These are phyloP conservation scores for Arizona elegans DNA, from an alignment of 2,113 vertebrate species.

Conservation along the genomic window DNA sequence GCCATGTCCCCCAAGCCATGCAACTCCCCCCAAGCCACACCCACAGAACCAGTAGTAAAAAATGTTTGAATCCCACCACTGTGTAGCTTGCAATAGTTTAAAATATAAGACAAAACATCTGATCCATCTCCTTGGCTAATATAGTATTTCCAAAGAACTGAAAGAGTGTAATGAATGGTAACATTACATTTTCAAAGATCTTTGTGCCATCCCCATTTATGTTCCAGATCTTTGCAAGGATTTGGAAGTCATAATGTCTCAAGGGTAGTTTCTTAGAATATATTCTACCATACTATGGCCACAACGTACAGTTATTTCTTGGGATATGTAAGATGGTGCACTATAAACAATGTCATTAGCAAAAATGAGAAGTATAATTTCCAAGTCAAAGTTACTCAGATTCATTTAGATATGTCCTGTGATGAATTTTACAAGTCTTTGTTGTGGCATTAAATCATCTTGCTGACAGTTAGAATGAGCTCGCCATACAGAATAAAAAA, in stretches of 20 bases:
- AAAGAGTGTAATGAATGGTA: neutral
- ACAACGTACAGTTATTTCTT: neutral
- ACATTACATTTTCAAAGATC: neutral
- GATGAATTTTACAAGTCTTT: constrained; percentile 6
- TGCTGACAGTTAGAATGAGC: constrained; percentile 16
- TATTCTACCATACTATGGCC: neutral
- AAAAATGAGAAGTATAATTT: neutral
- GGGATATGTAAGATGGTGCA: neutral
- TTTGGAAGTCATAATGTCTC: neutral
- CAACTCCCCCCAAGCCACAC: too few species aligned
- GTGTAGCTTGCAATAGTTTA: neutral
- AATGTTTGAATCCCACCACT: too few species aligned
- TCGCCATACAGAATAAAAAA: constrained; percentile 10
- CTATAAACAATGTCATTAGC: neutral
- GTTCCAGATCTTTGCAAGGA: neutral
- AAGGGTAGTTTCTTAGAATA: neutral
- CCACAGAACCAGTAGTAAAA: too few species aligned
- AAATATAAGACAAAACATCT: neutral
- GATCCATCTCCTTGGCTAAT: neutral
- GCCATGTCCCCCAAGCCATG: too few species aligned
- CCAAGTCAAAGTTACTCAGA: neutral
- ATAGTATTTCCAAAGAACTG: neutral
- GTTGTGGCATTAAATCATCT: constrained; percentile 17
- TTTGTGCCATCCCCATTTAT: neutral
- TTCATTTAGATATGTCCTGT: neutral